phyloP scores from a whole-genome alignment of 30 jellyfish, hydroid and myxozoan species.

The Aurelia sp. region DNA sequence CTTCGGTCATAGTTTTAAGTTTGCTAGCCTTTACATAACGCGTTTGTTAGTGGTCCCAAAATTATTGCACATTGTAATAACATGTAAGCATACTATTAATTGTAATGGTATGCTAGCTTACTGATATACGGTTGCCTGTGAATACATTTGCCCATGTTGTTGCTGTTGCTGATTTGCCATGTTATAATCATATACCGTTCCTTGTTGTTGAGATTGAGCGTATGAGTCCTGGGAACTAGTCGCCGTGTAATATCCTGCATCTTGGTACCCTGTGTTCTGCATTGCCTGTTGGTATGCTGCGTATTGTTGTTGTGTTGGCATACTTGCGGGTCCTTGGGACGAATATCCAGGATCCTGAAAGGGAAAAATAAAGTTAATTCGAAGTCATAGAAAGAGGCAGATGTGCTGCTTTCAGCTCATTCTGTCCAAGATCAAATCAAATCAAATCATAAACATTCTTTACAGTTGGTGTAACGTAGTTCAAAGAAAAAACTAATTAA shows the following conservation, averaged over 20 bases:
- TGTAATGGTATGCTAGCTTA: not conserved
- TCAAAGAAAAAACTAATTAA: too few species aligned
- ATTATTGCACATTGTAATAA: too few species aligned
- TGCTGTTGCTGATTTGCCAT: constrained; percentile 54
- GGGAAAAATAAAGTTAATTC: not conserved
- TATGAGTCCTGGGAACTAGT: constrained; percentile 51
- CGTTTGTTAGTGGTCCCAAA: too few species aligned
- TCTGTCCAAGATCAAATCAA: too few species aligned
- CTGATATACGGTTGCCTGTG: constrained; percentile 80
- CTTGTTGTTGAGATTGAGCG: constrained; percentile 48
- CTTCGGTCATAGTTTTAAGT: too few species aligned
- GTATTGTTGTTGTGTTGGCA: constrained; percentile 58
- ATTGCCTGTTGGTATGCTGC: constrained; percentile 27
- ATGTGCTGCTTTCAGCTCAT: too few species aligned
- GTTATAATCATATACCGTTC: constrained; percentile 49
- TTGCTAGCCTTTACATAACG: too few species aligned
- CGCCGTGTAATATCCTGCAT: constrained; percentile 46
- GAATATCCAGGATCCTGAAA: constrained; percentile 54
- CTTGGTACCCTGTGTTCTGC: constrained; percentile 61
- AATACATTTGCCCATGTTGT: constrained; percentile 68
- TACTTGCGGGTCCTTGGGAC: constrained; percentile 75
- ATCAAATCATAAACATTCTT: too few species aligned
- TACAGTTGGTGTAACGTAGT: too few species aligned
- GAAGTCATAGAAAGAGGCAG: not conserved
- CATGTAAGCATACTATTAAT: too few species aligned